These are phyloP conservation scores for Agapornis roseicollis DNA, from an alignment of 2,113 vertebrate species.

Conservation along the genomic window DNA sequence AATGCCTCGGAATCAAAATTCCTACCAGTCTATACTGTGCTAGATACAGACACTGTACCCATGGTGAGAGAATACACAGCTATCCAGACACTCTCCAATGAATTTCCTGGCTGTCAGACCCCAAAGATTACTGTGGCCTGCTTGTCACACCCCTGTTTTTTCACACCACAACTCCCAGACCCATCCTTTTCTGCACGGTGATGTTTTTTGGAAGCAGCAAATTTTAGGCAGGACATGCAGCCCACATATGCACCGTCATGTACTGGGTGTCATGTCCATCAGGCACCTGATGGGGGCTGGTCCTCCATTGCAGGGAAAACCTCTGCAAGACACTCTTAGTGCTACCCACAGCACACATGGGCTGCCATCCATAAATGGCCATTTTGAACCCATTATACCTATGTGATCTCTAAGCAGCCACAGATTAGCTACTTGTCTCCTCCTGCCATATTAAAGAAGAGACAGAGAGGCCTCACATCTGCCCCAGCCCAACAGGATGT, in stretches of 20 bases:
- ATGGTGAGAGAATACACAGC: not conserved
- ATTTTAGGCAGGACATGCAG: not conserved
- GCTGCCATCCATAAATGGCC: rapidly evolving
- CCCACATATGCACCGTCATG: too few species aligned
- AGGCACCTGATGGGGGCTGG: not conserved
- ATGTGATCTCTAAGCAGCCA: not conserved
- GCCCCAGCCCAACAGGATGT: rapidly evolving
- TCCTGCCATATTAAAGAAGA: rapidly evolving
- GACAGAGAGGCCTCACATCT: not conserved
- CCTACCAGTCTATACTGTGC: rapidly evolving
- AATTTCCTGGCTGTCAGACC: not conserved
- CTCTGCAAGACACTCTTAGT: not conserved
- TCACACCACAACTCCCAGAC: not conserved
- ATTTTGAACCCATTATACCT: not conserved
- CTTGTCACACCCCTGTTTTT: not conserved
- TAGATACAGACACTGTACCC: not conserved
- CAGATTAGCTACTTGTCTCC: not conserved
- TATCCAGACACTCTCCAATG: not conserved
- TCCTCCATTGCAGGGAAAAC: not conserved
- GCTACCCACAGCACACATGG: not conserved
- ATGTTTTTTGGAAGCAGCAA: not conserved
- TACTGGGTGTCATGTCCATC: not conserved
- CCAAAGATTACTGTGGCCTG: not conserved
- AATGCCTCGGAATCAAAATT: not conserved
- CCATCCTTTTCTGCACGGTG: not conserved